Conservation (phyloP, 2,113 vertebrate genomes). For the Sorex fumeus region DNA sequence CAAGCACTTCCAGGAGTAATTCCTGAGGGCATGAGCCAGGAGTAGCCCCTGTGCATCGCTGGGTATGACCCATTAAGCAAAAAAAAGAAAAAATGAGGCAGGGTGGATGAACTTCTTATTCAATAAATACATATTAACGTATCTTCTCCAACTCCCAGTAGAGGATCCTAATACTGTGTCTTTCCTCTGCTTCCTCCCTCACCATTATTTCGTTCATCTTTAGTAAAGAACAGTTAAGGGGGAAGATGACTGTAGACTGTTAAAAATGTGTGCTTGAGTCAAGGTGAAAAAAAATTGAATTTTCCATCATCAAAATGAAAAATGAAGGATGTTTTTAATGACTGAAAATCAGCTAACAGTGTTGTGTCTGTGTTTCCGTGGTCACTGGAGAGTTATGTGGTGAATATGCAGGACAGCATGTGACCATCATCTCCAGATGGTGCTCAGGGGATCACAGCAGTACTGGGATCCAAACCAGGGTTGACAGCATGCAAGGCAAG, state of each 20-base stretch:
- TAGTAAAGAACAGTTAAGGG: background rate
- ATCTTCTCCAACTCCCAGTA: background rate
- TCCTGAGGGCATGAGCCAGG: too few species aligned
- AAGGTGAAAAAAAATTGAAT: conserved; percentile 24
- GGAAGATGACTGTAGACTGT: background rate
- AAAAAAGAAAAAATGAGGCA: too few species aligned
- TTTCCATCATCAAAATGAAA: background rate
- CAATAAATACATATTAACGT: background rate
- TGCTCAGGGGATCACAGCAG: too few species aligned
- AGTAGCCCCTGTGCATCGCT: too few species aligned
- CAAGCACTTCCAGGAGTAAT: too few species aligned
- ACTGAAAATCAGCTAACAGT: background rate
- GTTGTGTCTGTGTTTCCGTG: background rate
- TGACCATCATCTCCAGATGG: rapidly evolving
- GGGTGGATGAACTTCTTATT: background rate
- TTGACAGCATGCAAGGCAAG: too few species aligned
- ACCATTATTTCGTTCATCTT: conserved; percentile 18
- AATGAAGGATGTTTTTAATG: background rate
- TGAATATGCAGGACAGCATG: rapidly evolving
- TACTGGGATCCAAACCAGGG: too few species aligned
- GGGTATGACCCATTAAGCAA: too few species aligned
- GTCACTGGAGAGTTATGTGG: background rate
- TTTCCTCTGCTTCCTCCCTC: background rate
- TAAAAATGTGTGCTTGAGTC: background rate
- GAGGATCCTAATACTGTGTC: background rate